Evolutionary conservation across 2,888 invertebrate genomes (phyloP).

Genomic region (Nephrotoma flavescens): DNA sequence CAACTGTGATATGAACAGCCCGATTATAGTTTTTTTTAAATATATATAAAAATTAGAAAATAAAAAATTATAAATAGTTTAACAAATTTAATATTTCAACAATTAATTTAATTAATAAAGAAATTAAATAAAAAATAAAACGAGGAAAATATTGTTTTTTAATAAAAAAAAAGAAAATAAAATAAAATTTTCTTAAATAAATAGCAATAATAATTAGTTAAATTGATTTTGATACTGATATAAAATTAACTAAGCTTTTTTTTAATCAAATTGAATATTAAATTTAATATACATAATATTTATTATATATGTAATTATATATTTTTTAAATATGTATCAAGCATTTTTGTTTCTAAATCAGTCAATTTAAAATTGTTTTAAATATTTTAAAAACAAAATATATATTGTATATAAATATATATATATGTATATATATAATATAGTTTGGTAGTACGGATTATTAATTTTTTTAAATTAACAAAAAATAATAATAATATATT

Average conservation of each 20-base stretch:
- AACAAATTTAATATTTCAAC: constrained; percentile 5
- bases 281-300: neutral
- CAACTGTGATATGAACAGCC: constrained; percentile 15
- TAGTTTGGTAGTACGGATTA: neutral
- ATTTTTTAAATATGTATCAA: neutral
- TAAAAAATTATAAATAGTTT: constrained; percentile 7
- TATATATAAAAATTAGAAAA: constrained; percentile 6
- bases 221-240: neutral
- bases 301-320: neutral
- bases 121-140: neutral
- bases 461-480: neutral
- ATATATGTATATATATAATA: neutral
- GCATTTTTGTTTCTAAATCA: neutral
- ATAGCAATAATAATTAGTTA: neutral
- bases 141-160: neutral
- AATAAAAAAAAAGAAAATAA: neutral
- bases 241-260: neutral
- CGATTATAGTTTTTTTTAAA: constrained; percentile 9
- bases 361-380: neutral
- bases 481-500: neutral
- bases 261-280: neutral
- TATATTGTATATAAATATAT: neutral
- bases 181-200: constrained; percentile 1
- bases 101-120: constrained; percentile 2
- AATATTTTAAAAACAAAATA: neutral